Percentiles rank a stretch among this genome's conserved stretches.
phyloP scores from a whole-genome alignment of 2,888 invertebrate species.

The Allophyes oxyacanthae region DNA sequence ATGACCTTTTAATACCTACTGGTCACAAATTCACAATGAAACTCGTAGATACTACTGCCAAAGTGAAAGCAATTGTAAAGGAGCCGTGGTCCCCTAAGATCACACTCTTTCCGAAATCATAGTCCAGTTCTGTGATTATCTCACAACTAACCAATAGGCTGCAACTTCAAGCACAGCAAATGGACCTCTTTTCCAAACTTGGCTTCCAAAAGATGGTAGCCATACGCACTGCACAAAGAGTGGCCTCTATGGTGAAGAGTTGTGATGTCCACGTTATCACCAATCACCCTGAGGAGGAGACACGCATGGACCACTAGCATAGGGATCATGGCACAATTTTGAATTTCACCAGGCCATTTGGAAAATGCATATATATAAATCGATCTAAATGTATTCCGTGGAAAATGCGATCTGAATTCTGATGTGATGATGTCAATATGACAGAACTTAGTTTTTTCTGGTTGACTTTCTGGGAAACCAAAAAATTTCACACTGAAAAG shows the following conservation, averaged over 20 bases:
- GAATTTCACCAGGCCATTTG: conserved; percentile 43
- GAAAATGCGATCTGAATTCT: too few species aligned
- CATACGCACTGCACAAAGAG: conserved; percentile 62
- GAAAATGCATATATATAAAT: too few species aligned
- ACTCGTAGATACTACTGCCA: too few species aligned
- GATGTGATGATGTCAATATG: conserved; percentile 20
- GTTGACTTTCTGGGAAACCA: background rate
- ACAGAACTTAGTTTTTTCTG: conserved; percentile 21
- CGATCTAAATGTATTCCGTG: too few species aligned
- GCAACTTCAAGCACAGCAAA: conserved; percentile 72
- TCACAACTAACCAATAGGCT: conserved; percentile 65
- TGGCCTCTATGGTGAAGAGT: conserved; percentile 11
- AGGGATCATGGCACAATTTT: conserved; percentile 44
- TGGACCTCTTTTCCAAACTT: conserved; percentile 75
- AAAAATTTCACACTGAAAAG: conserved; percentile 4
- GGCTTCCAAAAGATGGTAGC: conserved; percentile 68
- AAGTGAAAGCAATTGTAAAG: too few species aligned
- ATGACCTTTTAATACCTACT: too few species aligned
- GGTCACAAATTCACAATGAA: too few species aligned
- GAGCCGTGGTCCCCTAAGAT: too few species aligned
- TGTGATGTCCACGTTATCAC: conserved; percentile 9
- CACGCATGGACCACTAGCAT: conserved; percentile 32
- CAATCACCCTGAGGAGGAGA: conserved; percentile 19
- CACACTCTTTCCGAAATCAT: too few species aligned
- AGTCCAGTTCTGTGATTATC: too few species aligned